A percentile compares a stretch with the other conserved stretches of the same genome.
phyloP scores from a whole-genome alignment of 2,888 invertebrate genomes.

The Cheilosia pagana region DNA sequence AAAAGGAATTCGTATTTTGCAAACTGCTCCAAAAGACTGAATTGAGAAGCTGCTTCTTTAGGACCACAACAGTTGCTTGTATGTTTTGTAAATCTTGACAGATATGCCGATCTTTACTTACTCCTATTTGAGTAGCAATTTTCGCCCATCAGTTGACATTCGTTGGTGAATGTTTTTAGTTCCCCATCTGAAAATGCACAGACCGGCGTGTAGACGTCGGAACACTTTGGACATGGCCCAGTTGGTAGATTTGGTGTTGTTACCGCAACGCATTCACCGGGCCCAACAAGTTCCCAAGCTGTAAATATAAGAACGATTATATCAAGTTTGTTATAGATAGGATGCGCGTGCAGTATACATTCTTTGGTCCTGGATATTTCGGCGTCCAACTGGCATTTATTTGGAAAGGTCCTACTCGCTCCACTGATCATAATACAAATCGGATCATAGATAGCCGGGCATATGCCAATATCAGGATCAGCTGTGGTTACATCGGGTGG shows the following conservation, averaged over 20 bases:
- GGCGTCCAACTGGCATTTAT: constrained; percentile 38
- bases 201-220: constrained; percentile 47
- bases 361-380: constrained; percentile 15
- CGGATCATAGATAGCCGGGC: constrained; percentile 38
- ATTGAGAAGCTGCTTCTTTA: no score
- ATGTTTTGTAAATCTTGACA: no score
- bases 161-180: constrained; percentile 57
- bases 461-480: constrained; percentile 16
- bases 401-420: constrained; percentile 41
- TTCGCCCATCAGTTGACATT: constrained; percentile 46
- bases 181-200: constrained; percentile 50
- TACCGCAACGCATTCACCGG: constrained; percentile 24
- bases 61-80: no score
- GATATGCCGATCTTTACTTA: constrained; percentile 7
- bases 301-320: not conserved
- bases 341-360: not conserved
- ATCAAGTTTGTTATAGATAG: no score
- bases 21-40: no score
- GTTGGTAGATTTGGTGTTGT: constrained; percentile 1
- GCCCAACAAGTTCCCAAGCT: constrained; percentile 41
- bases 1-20: no score
- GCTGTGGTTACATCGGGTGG: not conserved
- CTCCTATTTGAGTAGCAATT: constrained; percentile 53
- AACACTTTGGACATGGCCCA: constrained; percentile 46
- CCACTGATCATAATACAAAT: constrained; percentile 44